phyloP scores from a whole-genome alignment of 2,113 vertebrate species.

The Gobius niger region DNA sequence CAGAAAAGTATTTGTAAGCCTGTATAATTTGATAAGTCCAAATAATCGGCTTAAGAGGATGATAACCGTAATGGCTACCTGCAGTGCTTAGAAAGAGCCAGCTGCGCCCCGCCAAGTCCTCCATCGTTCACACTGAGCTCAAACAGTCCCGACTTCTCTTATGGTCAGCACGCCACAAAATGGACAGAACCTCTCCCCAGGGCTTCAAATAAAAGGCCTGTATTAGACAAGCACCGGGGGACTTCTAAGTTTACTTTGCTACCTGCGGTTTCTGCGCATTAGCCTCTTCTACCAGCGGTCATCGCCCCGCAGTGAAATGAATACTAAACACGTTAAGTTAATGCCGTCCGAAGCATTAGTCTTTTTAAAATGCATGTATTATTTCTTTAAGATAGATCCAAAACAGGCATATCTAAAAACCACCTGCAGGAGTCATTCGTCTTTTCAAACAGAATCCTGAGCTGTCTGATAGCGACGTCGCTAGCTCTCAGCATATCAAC shows the following conservation, averaged over 20 bases:
- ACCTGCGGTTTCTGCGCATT: conserved; percentile 87
- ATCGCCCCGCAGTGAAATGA: conserved; percentile 66
- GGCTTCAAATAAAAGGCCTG: conserved; percentile 87
- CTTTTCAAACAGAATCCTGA: conserved; percentile 53
- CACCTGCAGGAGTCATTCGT: conserved; percentile 76
- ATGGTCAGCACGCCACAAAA: conserved; percentile 52
- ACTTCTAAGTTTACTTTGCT: conserved; percentile 82
- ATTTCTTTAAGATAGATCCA: conserved; percentile 18
- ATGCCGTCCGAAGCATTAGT: conserved; percentile 22
- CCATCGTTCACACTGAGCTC: conserved; percentile 59
- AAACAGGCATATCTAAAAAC: conserved; percentile 53
- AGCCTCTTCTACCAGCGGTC: conserved; percentile 77
- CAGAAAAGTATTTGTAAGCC: conserved; percentile 23
- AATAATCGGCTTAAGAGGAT: conserved; percentile 54
- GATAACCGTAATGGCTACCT: conserved; percentile 74
- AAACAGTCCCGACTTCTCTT: conserved; percentile 46
- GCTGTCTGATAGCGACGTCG: conserved; percentile 21
- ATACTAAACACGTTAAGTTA: conserved; percentile 68
- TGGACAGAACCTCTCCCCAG: conserved; percentile 82
- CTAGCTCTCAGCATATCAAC: conserved; percentile 12
- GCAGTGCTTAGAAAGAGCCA: conserved; percentile 67
- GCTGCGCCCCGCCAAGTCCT: conserved; percentile 63
- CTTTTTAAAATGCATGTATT: neutral
- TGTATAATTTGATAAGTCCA: conserved; percentile 32
- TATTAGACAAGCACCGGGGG: conserved; percentile 84